Conservation (phyloP, 2,797 vertebrate species). For the Pangasius djambal region DNA sequence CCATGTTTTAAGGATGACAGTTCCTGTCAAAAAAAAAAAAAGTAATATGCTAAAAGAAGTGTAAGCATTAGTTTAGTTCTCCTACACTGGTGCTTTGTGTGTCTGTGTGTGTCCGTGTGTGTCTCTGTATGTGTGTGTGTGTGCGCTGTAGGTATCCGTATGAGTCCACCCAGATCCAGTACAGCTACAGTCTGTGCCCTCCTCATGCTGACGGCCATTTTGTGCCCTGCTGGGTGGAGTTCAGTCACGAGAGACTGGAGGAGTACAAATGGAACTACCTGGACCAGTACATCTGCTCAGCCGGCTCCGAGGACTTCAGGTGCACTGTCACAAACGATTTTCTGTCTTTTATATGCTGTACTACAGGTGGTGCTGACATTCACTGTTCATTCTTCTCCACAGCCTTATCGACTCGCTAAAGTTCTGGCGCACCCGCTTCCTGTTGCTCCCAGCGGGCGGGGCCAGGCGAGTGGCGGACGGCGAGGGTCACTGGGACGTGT, state of each 20-base stretch:
- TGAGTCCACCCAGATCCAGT: constrained; percentile 94
- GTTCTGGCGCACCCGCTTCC: constrained; percentile 97
- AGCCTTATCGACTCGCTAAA: constrained; percentile 97
- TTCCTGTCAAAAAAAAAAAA: too few species aligned
- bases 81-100: background rate
- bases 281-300: constrained; percentile 98
- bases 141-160: constrained; percentile 83
- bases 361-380: background rate
- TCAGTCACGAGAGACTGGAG: constrained; percentile 92
- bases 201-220: constrained; percentile 90
- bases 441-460: constrained; percentile 90
- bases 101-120: background rate
- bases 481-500: constrained; percentile 91
- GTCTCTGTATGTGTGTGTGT: background rate
- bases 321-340: constrained; percentile 48
- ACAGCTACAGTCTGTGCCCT: constrained; percentile 95
- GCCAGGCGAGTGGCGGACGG: constrained; percentile 91
- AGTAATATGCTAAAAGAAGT: background rate
- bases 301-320: constrained; percentile 98
- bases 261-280: constrained; percentile 99
- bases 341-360: background rate
- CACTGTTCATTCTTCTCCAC: background rate
- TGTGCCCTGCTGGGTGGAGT: constrained; percentile 96
- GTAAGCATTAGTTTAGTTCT: background rate
- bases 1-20: background rate